phyloP scores from a whole-genome alignment of 1,140 invertebrate species.

The Homarus americanus region DNA sequence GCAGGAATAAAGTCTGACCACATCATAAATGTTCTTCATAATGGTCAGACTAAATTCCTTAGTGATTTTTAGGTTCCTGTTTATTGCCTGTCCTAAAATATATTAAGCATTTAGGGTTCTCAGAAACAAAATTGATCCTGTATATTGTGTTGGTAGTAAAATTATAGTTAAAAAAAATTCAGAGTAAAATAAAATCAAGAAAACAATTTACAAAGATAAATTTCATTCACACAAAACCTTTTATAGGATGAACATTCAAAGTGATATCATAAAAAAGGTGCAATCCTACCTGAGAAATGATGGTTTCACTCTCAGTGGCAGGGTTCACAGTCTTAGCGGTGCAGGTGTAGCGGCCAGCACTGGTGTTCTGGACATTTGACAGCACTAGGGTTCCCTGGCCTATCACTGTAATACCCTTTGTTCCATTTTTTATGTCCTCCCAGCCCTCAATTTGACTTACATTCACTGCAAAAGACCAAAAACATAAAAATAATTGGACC shows the following conservation, averaged over 20 bases:
- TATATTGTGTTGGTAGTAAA: not conserved
- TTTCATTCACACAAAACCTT: too few species aligned
- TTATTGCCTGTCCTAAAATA: too few species aligned
- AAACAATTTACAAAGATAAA: too few species aligned
- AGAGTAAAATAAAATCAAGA: too few species aligned
- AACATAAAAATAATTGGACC: too few species aligned
- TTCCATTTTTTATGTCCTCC: conserved; percentile 41
- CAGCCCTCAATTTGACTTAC: conserved; percentile 37
- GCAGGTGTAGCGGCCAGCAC: conserved; percentile 47
- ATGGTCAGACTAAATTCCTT: too few species aligned
- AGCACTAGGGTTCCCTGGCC: conserved; percentile 41
- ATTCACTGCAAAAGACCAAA: conserved; percentile 57
- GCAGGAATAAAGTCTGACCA: too few species aligned
- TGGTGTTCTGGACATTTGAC: conserved; percentile 41
- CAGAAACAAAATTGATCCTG: too few species aligned
- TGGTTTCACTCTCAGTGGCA: conserved; percentile 45
- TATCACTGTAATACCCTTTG: conserved; percentile 24
- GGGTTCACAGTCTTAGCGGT: conserved; percentile 52
- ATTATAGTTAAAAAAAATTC: not conserved
- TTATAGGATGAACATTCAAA: not conserved
- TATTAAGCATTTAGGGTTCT: too few species aligned
- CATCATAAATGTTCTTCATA: too few species aligned
- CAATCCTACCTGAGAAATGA: conserved; percentile 49
- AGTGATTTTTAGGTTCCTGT: too few species aligned
- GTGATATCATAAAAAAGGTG: too few species aligned